These are phyloP conservation scores for Macrostomum lignano DNA, from an alignment of 1,140 invertebrate species.

Conservation along the genomic window DNA sequence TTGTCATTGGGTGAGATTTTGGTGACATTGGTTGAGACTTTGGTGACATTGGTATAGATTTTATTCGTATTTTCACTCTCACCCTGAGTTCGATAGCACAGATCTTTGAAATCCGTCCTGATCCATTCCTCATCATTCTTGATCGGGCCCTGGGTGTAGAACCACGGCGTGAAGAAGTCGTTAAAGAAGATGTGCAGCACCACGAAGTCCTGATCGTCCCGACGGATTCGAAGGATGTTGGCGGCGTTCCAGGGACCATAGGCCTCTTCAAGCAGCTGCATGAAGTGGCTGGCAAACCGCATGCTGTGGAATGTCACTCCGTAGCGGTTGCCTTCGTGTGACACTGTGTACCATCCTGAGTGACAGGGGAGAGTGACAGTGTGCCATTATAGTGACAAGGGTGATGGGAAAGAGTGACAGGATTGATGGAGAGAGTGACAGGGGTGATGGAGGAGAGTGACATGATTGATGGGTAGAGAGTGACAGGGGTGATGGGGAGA, in stretches of 20 bases:
- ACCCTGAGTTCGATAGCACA: constrained; percentile 1
- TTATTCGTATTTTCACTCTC: too few species aligned
- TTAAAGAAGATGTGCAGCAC: constrained; percentile 1
- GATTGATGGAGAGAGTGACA: too few species aligned
- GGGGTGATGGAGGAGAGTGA: too few species aligned
- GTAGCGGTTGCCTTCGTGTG: constrained; percentile 1
- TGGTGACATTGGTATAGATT: too few species aligned
- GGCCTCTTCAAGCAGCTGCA: not conserved
- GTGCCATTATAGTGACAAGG: too few species aligned
- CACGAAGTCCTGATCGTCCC: constrained; percentile 1
- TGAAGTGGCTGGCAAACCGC: constrained; percentile 1
- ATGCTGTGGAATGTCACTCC: constrained; percentile 1
- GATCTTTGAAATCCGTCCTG: not conserved
- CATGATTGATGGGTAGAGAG: too few species aligned
- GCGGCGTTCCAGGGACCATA: constrained; percentile 2
- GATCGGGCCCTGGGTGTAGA: constrained; percentile 3
- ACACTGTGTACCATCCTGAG: constrained; percentile 1
- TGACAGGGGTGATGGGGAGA: too few species aligned
- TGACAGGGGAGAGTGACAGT: not conserved
- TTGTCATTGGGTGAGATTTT: too few species aligned
- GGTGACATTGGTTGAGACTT: too few species aligned
- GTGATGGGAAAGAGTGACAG: too few species aligned
- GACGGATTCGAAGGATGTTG: constrained; percentile 1
- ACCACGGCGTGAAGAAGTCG: constrained; percentile 3
- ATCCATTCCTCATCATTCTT: constrained; percentile 5